A percentile compares a stretch with the other conserved stretches of the same genome.
Conservation (phyloP, 2,888 invertebrate species). For the Drosophila sordidapex region DNA sequence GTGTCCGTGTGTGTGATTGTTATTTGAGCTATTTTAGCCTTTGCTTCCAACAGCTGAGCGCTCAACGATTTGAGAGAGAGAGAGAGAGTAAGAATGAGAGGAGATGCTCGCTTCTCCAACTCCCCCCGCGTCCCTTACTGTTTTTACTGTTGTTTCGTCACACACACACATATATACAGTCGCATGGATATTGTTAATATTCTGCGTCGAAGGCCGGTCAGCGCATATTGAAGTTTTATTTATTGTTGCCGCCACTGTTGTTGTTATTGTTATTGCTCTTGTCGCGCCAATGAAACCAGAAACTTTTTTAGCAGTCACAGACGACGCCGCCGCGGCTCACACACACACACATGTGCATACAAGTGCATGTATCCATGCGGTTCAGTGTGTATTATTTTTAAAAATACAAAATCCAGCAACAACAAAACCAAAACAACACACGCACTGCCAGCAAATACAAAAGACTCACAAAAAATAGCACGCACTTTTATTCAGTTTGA, state of each 20-base stretch:
- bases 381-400: conserved; percentile 48
- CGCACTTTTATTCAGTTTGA: conserved; percentile 11
- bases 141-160: conserved; percentile 22
- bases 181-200: conserved; percentile 60
- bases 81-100: conserved; percentile 7
- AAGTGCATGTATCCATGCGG: conserved; percentile 37
- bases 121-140: conserved; percentile 4
- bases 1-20: conserved; percentile 23
- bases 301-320: conserved; percentile 58
- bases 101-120: conserved; percentile 36
- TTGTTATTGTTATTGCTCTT: conserved; percentile 30
- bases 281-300: conserved; percentile 62
- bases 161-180: conserved; percentile 6
- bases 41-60: conserved; percentile 49
- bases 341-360: conserved; percentile 13
- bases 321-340: conserved; percentile 46
- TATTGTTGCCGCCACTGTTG: conserved; percentile 34
- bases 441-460: conserved; percentile 7
- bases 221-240: conserved; percentile 67
- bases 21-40: conserved; percentile 54
- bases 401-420: conserved; percentile 34
- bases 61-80: conserved; percentile 14
- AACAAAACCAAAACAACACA: conserved; percentile 21
- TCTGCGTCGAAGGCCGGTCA: conserved; percentile 65
- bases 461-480: conserved; percentile 23